These are phyloP conservation scores for Spilarctia lutea DNA, from an alignment of 2,888 invertebrate genomes.

Conservation along the genomic window DNA sequence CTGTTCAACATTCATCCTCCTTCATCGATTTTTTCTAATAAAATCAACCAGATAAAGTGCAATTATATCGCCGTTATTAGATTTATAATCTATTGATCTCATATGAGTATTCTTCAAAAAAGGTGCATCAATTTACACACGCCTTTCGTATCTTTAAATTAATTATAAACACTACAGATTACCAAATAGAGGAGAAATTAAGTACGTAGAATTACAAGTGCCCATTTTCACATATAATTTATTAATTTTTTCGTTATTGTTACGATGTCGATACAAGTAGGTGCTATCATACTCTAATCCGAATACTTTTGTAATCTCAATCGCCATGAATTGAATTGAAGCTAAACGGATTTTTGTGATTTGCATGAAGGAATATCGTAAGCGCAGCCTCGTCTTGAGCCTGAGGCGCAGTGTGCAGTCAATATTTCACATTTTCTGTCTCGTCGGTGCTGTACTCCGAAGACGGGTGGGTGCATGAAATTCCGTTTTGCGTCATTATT, in stretches of 20 bases:
- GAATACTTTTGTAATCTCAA: slow-evolving; percentile 41
- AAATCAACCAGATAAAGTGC: too few species aligned
- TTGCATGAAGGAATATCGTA: slow-evolving; percentile 61
- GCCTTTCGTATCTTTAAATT: too few species aligned
- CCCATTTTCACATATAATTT: neutral
- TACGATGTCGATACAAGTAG: slow-evolving; percentile 17
- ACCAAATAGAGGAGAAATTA: too few species aligned
- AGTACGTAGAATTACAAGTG: too few species aligned
- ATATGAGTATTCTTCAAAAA: too few species aligned
- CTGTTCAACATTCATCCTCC: too few species aligned
- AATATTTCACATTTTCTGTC: slow-evolving; percentile 65
- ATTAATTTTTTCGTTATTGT: slow-evolving; percentile 17
- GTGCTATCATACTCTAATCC: slow-evolving; percentile 32
- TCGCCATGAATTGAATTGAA: slow-evolving; percentile 56
- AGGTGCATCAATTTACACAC: too few species aligned
- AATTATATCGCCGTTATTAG: too few species aligned
- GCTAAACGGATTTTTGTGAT: slow-evolving; percentile 62
- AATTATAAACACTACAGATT: too few species aligned
- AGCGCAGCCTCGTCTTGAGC: slow-evolving; percentile 43
- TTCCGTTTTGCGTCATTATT: slow-evolving; percentile 79
- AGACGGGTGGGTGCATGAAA: slow-evolving; percentile 59
- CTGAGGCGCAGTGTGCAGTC: slow-evolving; percentile 53
- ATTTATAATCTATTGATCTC: too few species aligned
- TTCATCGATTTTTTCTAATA: too few species aligned
- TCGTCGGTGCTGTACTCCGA: slow-evolving; percentile 31